A percentile compares a stretch with the other conserved stretches of the same genome.
Conservation (phyloP, 2,797 vertebrate genomes). For the Nannoperca obscura region DNA sequence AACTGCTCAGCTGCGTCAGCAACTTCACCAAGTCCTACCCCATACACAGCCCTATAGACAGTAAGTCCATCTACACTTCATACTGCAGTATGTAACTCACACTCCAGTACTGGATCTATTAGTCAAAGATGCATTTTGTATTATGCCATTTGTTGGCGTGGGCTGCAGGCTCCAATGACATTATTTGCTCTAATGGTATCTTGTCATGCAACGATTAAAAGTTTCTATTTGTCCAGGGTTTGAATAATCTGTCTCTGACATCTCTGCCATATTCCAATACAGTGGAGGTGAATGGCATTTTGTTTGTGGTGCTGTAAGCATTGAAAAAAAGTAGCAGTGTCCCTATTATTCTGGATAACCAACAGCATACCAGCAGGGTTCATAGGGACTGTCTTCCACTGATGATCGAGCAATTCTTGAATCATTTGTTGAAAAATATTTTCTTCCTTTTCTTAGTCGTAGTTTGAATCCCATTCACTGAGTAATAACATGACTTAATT, state of each 20-base stretch:
- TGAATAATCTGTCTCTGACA: too few relatives aligned
- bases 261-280: neutral
- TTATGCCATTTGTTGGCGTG: neutral
- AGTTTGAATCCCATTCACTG: too few relatives aligned
- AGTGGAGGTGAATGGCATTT: neutral
- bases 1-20: slow-evolving; percentile 93
- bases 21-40: slow-evolving; percentile 99
- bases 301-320: neutral
- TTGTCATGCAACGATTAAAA: too few relatives aligned
- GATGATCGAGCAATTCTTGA: neutral
- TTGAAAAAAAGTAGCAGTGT: neutral
- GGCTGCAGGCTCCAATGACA: too few relatives aligned
- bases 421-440: too few relatives aligned
- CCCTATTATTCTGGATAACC: too few relatives aligned
- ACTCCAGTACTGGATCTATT: neutral
- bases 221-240: neutral
- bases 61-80: slow-evolving; percentile 83
- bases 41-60: slow-evolving; percentile 95
- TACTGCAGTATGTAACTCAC: neutral
- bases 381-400: neutral
- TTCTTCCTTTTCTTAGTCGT: neutral
- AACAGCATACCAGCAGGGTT: neutral
- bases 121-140: neutral
- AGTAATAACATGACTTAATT: neutral
- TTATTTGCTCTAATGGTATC: neutral